phyloP scores from a whole-genome alignment of 2,113 vertebrate genomes.

The Otis tarda region DNA sequence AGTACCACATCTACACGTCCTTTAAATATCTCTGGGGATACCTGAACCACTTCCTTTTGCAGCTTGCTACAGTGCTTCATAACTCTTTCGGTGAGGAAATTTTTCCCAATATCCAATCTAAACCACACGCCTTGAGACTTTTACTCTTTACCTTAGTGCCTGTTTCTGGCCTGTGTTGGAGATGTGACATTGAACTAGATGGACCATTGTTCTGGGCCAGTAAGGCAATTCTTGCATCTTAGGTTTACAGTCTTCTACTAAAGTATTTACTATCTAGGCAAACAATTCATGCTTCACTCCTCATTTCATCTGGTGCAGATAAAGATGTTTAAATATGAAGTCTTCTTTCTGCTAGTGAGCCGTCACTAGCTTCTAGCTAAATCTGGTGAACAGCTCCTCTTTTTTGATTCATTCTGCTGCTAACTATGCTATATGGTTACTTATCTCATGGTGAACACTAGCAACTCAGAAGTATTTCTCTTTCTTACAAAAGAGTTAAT shows the following conservation, averaged over 20 bases:
- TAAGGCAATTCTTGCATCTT: background rate
- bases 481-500: background rate
- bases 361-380: background rate
- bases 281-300: background rate
- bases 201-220: background rate
- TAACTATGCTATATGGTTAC: background rate
- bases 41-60: background rate
- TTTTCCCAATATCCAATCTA: background rate
- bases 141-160: background rate
- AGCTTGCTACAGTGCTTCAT: background rate
- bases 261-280: background rate
- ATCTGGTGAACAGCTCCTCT: background rate
- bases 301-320: background rate
- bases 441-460: background rate
- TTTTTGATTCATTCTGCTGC: background rate
- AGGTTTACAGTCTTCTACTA: background rate
- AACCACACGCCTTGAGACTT: background rate
- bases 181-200: background rate
- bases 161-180: background rate
- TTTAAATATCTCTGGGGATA: background rate
- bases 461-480: background rate
- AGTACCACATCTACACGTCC: background rate
- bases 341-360: background rate
- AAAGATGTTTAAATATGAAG: background rate
- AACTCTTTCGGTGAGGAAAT: background rate